Evolutionary conservation across 2,888 invertebrate genomes (phyloP).

Genomic region (Eupeodes latifasciatus): DNA sequence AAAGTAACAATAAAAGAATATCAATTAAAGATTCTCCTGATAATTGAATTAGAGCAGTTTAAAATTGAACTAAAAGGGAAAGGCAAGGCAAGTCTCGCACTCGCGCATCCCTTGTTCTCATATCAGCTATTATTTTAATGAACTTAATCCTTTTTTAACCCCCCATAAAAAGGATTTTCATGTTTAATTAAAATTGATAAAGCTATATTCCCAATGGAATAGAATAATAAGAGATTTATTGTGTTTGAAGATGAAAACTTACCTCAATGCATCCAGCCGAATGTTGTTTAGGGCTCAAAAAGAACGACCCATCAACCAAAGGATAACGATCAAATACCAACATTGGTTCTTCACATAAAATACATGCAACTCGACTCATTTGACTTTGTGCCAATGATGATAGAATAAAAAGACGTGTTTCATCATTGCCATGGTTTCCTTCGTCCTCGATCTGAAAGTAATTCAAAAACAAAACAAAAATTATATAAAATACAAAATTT

Average conservation of each 20-base stretch:
- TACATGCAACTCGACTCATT: conserved; percentile 93
- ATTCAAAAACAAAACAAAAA: conserved; percentile 59
- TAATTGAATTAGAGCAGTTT: background rate
- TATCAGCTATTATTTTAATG: conserved; percentile 7
- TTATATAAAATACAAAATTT: background rate
- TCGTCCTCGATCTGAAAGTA: conserved; percentile 97
- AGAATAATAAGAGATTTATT: background rate
- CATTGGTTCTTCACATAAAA: conserved; percentile 94
- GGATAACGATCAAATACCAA: conserved; percentile 98
- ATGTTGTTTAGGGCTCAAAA: conserved; percentile 97
- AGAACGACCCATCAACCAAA: conserved; percentile 98
- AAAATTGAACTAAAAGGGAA: background rate
- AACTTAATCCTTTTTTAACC: background rate
- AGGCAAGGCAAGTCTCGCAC: background rate
- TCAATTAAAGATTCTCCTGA: conserved; percentile 2
- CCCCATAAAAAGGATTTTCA: conserved; percentile 36
- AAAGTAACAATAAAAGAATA: background rate
- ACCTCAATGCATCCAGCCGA: conserved; percentile 94
- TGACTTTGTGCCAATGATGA: conserved; percentile 97
- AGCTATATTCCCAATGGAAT: background rate
- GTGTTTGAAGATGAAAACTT: conserved; percentile 79
- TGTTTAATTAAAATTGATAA: conserved; percentile 19
- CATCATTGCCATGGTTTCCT: conserved; percentile 99
- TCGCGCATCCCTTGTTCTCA: background rate
- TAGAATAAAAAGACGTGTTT: conserved; percentile 97